Base-by-base conservation (phyloP, 2,888 invertebrate species). In the Apotomis capreana region DNA sequence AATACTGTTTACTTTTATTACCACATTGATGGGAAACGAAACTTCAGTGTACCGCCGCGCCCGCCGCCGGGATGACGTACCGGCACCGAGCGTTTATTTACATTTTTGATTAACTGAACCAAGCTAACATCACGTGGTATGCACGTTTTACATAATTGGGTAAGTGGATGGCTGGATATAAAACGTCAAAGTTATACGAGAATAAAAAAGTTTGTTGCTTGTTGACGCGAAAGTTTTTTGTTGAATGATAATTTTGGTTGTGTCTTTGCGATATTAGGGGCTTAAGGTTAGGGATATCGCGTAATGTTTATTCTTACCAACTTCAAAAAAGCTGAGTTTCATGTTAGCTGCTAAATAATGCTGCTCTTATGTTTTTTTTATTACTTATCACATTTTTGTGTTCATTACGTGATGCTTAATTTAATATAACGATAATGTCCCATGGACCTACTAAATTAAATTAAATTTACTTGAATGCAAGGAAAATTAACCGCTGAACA, bases 1-100 rank as follows among this genome's bases (percentile, higher is more conserved):
- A 57, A 57, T 65, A 36, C 65, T 57, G 65, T 12, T 57, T 57
- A 26, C n/a, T 26, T 12, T 6, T 8, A 51, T 57, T 9, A 44
- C 55, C 40, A 36, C n/a, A 26, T 26, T 46, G 49, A 36, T 55
- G 49, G 9, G 15, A 57, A 59, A 10, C 49, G 9, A 2, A 49
- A 15, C 12, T 54, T 72, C 54, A 72, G 72, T 72, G n/a, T 63
- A 49, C 36, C 15, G 52, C n/a, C 72, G 54, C 52, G 58, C n/a
- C 52, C 58, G 68, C 36, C 5, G 15, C 12, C 72, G 72, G 62
- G 13, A 72, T 72, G 72, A 68, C 72, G 72, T 62, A 49, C 49
- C 67, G 62, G 0, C 61, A 62, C 3, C 67, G 71, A 10, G 51
- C 58, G 5, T 72, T 68, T 72, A 61, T 72, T 72, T 68, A 72